These are phyloP conservation scores for Cnemophilus loriae DNA, from an alignment of 2,113 vertebrate species.

Conservation along the genomic window DNA sequence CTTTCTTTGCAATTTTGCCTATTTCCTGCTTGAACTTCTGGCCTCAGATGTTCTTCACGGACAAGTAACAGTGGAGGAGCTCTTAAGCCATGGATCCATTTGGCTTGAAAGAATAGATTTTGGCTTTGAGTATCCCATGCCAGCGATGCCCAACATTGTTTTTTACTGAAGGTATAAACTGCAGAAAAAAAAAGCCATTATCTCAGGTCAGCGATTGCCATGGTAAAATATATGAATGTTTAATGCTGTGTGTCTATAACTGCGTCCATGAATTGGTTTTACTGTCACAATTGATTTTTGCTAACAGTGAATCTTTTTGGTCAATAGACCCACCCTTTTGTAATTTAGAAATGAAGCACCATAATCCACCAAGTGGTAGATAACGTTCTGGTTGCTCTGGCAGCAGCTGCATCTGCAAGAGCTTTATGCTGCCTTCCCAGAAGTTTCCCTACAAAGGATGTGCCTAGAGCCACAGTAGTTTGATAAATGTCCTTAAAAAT, in stretches of 20 bases:
- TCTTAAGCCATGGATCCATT: slow-evolving; percentile 69
- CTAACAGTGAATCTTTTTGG: not conserved
- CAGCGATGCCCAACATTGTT: slow-evolving; percentile 74
- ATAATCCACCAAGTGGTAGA: not conserved
- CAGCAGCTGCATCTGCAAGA: not conserved
- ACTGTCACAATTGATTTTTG: not conserved
- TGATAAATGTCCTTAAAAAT: not conserved
- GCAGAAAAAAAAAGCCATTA: not conserved
- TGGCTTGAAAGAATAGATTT: slow-evolving; percentile 81
- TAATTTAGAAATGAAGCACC: not conserved
- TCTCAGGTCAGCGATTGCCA: slow-evolving; percentile 60
- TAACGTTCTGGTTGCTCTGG: not conserved
- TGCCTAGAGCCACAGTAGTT: not conserved
- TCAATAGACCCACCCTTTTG: not conserved
- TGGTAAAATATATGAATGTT: not conserved
- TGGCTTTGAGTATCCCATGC: slow-evolving; percentile 74
- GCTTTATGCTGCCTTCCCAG: not conserved
- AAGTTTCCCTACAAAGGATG: not conserved
- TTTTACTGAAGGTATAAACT: slow-evolving; percentile 74
- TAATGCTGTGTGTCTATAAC: not conserved
- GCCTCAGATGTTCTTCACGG: slow-evolving; percentile 66
- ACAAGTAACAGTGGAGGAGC: slow-evolving; percentile 63
- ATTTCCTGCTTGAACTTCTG: slow-evolving; percentile 60
- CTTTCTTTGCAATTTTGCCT: slow-evolving; percentile 66
- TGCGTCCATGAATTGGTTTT: not conserved